Evolutionary conservation across 2,888 invertebrate species (phyloP).

Genomic region (Eristalinus aeneus): DNA sequence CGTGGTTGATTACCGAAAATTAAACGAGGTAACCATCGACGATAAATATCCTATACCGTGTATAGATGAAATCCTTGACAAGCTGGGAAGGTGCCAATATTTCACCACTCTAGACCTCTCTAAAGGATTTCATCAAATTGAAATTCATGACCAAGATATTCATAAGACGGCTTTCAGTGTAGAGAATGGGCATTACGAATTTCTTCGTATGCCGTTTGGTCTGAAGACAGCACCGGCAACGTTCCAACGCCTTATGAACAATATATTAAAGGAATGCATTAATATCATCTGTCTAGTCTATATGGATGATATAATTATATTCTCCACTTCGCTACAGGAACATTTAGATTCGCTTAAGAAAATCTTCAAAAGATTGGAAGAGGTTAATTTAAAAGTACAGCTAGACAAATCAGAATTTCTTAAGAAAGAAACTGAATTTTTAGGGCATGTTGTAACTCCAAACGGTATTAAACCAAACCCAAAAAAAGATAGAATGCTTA

Average conservation of each 20-base stretch:
- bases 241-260: conserved; percentile 62
- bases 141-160: background rate
- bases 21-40: background rate
- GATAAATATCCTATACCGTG: background rate
- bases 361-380: background rate
- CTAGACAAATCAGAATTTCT: conserved; percentile 24
- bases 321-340: conserved; percentile 2
- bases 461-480: conserved; percentile 29
- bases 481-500: background rate
- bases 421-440: conserved; percentile 17
- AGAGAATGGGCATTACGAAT: background rate
- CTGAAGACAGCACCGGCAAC: conserved; percentile 71
- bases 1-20: too few relatives aligned
- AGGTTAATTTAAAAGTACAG: conserved; percentile 16
- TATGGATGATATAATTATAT: conserved; percentile 73
- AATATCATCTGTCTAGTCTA: conserved; percentile 73
- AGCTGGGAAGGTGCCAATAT: conserved; percentile 17
- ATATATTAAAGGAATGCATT: background rate
- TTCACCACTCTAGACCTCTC: conserved; percentile 13
- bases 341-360: background rate
- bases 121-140: conserved; percentile 9
- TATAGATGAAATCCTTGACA: conserved; percentile 13
- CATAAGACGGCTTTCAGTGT: background rate
- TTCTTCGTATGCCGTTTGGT: conserved; percentile 66
- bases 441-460: conserved; percentile 4